phyloP scores from a whole-genome alignment of 1,140 invertebrate species.

The Lordiphosa clarofinis region DNA sequence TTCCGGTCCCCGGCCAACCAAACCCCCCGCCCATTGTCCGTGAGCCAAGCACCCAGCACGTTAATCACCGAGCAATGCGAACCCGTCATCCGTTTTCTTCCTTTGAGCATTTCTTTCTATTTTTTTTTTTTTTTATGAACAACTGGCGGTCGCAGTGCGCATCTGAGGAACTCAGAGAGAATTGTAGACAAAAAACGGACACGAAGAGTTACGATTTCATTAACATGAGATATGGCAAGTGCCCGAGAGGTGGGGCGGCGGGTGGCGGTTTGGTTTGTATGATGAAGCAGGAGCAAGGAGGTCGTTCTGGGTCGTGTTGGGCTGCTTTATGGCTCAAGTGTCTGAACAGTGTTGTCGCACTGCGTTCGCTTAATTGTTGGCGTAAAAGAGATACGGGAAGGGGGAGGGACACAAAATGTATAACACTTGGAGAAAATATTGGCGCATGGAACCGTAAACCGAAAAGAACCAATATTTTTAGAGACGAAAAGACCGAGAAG shows the following conservation, averaged over 20 bases:
- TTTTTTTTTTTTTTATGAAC: constrained; percentile 15
- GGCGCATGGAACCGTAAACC: no score
- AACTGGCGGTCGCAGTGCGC: constrained; percentile 33
- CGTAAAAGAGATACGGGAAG: constrained; percentile 12
- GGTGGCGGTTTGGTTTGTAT: background rate
- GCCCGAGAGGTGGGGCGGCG: constrained; percentile 16
- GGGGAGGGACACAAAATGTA: no score
- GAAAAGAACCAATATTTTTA: no score
- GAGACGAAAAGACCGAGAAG: no score
- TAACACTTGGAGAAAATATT: no score
- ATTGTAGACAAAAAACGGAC: constrained; percentile 59
- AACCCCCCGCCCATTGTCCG: constrained; percentile 20
- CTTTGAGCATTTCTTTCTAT: background rate
- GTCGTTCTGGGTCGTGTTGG: constrained; percentile 51
- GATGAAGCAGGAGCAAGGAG: constrained; percentile 11
- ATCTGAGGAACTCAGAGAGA: constrained; percentile 9
- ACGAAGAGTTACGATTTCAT: constrained; percentile 78
- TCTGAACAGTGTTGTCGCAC: constrained; percentile 48
- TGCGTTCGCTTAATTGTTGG: constrained; percentile 69
- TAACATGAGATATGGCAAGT: constrained; percentile 77
- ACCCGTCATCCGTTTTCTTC: constrained; percentile 29
- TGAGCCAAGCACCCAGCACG: constrained; percentile 36
- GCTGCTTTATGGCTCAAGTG: constrained; percentile 72
- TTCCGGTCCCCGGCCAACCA: constrained; percentile 1
- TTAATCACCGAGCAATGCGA: constrained; percentile 42